Percentiles rank a stretch among this genome's conserved stretches.
phyloP scores from a whole-genome alignment of 2,888 invertebrate genomes.

The Thecocarcelia acutangulata region DNA sequence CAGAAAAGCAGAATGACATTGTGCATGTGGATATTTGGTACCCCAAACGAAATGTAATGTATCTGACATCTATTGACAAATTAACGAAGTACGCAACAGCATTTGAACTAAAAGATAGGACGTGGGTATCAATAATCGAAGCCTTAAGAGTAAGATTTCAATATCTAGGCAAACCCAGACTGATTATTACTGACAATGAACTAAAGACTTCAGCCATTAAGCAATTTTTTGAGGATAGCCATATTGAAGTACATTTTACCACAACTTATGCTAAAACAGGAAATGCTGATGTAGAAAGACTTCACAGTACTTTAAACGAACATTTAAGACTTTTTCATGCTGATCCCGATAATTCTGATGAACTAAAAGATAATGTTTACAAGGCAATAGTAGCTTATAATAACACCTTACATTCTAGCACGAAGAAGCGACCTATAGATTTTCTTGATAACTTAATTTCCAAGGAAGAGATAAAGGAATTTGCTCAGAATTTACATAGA shows the following conservation, averaged over 20 bases:
- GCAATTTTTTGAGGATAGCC: background rate
- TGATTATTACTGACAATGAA: background rate
- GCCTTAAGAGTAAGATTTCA: background rate
- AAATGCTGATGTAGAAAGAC: background rate
- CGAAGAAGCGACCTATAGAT: background rate
- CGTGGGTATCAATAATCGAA: background rate
- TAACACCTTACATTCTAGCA: background rate
- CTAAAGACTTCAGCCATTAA: constrained; percentile 1
- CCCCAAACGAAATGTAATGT: constrained; percentile 1
- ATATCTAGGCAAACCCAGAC: constrained; percentile 4
- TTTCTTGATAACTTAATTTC: constrained; percentile 1
- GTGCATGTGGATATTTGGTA: constrained; percentile 3
- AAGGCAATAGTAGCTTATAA: background rate
- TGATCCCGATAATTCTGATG: too few species aligned
- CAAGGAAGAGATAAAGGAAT: background rate
- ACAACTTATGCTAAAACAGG: background rate
- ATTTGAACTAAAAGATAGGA: background rate
- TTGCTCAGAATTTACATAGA: background rate
- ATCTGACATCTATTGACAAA: background rate
- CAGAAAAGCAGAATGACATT: constrained; percentile 1
- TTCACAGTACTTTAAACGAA: constrained; percentile 7
- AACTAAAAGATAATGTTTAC: too few species aligned
- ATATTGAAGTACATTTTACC: background rate
- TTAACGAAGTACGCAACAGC: background rate
- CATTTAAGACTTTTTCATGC: constrained; percentile 14